Conservation (phyloP, 2,113 vertebrate species). For the Eptesicus fuscus region DNA sequence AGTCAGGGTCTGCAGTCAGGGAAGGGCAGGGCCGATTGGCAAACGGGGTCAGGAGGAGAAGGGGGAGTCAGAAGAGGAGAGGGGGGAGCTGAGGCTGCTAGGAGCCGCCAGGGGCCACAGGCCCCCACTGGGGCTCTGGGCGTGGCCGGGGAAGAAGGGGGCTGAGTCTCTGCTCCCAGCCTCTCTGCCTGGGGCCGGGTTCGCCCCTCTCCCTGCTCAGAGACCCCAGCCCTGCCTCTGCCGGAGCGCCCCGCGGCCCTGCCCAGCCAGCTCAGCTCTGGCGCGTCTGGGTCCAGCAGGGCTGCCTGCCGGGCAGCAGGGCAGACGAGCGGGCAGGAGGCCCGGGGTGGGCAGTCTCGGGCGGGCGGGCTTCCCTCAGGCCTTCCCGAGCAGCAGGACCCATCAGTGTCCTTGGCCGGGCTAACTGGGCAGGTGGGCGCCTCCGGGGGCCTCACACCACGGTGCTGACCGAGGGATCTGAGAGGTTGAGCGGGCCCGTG, state of each 20-base stretch:
- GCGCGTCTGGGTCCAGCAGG: slow-evolving; percentile 65
- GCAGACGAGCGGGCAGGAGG: slow-evolving; percentile 41
- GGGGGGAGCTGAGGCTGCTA: neutral
- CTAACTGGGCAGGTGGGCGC: slow-evolving; percentile 65
- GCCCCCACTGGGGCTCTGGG: neutral
- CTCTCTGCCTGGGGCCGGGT: neutral
- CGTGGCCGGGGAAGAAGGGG: neutral
- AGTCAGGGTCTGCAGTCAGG: neutral
- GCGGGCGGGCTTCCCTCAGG: slow-evolving; percentile 63
- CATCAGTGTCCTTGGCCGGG: slow-evolving; percentile 72
- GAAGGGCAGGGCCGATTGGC: neutral
- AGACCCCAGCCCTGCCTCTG: slow-evolving; percentile 71
- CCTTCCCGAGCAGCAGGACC: slow-evolving; percentile 71
- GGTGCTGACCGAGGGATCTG: slow-evolving; percentile 99
- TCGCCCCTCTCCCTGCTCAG: slow-evolving; percentile 10
- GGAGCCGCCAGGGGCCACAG: neutral
- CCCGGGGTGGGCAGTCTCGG: slow-evolving; percentile 67
- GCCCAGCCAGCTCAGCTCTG: slow-evolving; percentile 71
- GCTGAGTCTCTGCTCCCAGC: slow-evolving; percentile 28
- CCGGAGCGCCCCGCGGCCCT: slow-evolving; percentile 65
- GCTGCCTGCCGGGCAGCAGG: slow-evolving; percentile 61
- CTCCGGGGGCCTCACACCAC: slow-evolving; percentile 90
- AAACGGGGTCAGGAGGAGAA: neutral
- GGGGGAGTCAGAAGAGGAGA: neutral
- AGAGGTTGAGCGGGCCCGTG: slow-evolving; percentile 98